Evolutionary conservation across 2,113 vertebrate species (phyloP).

Genomic region (Strix uralensis): DNA sequence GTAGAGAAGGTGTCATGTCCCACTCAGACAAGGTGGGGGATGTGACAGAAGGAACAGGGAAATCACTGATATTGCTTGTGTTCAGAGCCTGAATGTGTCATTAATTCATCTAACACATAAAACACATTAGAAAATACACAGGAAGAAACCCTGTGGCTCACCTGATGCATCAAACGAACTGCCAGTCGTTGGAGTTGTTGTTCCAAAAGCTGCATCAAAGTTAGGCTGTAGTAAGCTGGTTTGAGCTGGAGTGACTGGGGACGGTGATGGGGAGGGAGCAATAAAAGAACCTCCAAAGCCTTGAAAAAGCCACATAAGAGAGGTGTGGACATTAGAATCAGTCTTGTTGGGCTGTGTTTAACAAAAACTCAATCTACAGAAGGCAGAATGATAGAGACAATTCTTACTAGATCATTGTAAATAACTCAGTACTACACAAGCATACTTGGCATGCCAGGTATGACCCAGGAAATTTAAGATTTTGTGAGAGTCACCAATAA

Average conservation of each 20-base stretch:
- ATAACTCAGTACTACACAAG: background rate
- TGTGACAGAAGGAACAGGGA: background rate
- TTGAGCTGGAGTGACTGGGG: conserved; percentile 82
- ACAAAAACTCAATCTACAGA: background rate
- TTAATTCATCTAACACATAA: background rate
- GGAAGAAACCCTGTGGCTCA: conserved; percentile 61
- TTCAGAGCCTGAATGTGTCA: background rate
- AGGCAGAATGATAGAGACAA: background rate
- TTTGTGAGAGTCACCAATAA: background rate
- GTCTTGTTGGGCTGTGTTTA: background rate
- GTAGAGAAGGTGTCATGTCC: background rate
- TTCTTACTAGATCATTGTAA: background rate
- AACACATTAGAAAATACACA: background rate
- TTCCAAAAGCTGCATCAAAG: conserved; percentile 81
- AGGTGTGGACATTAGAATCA: background rate
- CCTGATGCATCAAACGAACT: conserved; percentile 91
- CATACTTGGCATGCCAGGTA: background rate
- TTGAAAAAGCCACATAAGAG: conserved; percentile 41
- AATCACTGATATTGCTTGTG: background rate
- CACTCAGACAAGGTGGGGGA: too few relatives aligned
- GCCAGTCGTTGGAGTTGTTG: conserved; percentile 76
- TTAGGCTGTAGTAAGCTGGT: conserved; percentile 84
- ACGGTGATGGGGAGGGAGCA: conserved; percentile 78
- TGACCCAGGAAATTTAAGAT: background rate
- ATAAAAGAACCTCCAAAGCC: conserved; percentile 84